Conservation (phyloP, 2,888 invertebrate species). For the Osmoderma eremita region DNA sequence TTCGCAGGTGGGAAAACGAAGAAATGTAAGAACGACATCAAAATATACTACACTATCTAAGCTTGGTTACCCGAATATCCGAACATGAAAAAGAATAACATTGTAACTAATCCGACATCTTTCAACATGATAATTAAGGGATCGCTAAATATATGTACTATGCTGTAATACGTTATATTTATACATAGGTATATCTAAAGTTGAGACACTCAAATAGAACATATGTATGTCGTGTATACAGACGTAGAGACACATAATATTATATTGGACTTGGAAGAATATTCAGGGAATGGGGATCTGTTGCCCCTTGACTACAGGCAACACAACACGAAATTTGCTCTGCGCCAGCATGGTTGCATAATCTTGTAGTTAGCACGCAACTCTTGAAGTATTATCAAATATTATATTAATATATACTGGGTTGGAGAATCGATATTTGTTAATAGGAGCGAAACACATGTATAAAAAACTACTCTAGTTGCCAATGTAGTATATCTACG, state of each 20-base stretch:
- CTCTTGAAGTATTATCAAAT: no score
- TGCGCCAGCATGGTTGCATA: conserved; percentile 4
- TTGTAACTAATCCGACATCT: conserved; percentile 9
- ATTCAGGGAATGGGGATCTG: no score
- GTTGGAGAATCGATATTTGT: background rate
- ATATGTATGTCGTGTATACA: background rate
- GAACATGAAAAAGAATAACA: conserved; percentile 51
- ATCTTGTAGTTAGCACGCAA: background rate
- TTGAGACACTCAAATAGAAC: conserved; percentile 12
- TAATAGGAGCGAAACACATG: no score
- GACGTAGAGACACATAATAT: no score
- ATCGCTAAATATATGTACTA: conserved; percentile 13
- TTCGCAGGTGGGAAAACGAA: background rate
- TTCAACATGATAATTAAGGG: conserved; percentile 27
- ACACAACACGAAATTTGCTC: background rate
- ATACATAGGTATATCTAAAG: conserved; percentile 2
- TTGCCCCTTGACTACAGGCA: conserved; percentile 6
- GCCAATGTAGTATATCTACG: no score
- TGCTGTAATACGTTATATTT: conserved; percentile 1
- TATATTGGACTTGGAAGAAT: no score
- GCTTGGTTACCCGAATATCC: conserved; percentile 59
- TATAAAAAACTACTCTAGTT: no score
- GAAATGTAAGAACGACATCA: conserved; percentile 22
- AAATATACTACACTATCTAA: conserved; percentile 48
- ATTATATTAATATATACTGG: background rate